Evolutionary conservation across 2,888 invertebrate species (phyloP).

Genomic region (Melanotus villosus): DNA sequence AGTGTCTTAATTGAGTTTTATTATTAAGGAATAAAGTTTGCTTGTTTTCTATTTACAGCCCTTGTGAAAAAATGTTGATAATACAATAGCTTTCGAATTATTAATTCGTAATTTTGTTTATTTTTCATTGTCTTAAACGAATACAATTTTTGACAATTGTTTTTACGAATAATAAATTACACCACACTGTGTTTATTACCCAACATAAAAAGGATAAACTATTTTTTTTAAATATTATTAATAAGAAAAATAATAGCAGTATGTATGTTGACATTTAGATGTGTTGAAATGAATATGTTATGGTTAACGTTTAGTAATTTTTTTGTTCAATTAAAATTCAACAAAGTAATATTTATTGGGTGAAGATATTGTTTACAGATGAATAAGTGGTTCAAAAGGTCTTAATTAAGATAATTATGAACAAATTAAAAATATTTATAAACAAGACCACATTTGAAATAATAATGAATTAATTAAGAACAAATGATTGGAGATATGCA

Average conservation of each 20-base stretch:
- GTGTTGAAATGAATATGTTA: not conserved
- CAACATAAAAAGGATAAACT: not conserved
- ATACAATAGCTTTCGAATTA: no score
- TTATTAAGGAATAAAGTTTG: no score
- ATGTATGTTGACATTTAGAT: not conserved
- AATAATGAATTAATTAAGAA: constrained; percentile 35
- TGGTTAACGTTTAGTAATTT: constrained; percentile 5
- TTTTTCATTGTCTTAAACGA: no score
- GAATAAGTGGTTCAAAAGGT: constrained; percentile 12
- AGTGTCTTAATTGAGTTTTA: no score
- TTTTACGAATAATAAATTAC: no score
- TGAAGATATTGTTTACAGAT: constrained; percentile 3
- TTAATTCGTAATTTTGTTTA: no score
- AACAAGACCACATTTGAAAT: constrained; percentile 23
- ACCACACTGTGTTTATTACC: no score
- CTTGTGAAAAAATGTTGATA: no score
- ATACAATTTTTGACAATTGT: no score
- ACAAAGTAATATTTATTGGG: not conserved
- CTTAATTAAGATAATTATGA: constrained; percentile 25
- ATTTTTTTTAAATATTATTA: not conserved
- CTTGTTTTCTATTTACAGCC: no score
- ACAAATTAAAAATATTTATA: constrained; percentile 17
- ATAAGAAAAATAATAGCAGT: constrained; percentile 3
- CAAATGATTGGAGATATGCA: constrained; percentile 31
- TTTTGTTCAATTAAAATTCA: constrained; percentile 12